phyloP scores from a whole-genome alignment of 2,113 vertebrate genomes.

The Antechinus stuartii region DNA sequence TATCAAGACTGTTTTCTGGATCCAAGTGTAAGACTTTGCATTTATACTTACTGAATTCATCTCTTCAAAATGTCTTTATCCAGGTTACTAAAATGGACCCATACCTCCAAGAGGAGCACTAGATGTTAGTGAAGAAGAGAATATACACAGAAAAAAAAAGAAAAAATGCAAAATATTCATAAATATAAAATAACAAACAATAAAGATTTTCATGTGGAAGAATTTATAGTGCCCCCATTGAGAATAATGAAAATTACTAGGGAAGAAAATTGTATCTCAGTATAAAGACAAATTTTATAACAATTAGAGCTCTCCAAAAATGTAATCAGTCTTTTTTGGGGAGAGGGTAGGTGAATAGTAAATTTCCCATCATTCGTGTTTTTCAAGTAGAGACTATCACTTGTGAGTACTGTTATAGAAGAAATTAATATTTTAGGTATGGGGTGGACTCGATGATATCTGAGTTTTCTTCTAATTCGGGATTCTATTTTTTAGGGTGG shows the following conservation, averaged over 20 bases:
- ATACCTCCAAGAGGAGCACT: neutral
- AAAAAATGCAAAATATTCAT: neutral
- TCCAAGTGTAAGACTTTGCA: neutral
- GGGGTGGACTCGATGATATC: neutral
- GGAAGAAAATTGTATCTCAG: neutral
- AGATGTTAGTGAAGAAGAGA: neutral
- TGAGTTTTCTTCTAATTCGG: too few relatives aligned
- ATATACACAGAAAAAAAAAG: too few relatives aligned
- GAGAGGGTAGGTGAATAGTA: neutral
- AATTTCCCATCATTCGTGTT: neutral
- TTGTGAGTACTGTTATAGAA: neutral
- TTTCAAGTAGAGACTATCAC: neutral
- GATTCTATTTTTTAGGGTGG: too few relatives aligned
- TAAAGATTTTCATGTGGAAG: neutral
- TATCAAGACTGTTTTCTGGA: neutral
- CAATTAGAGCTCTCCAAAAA: too few relatives aligned
- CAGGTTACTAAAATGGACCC: neutral
- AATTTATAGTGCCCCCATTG: neutral
- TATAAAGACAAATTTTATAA: neutral
- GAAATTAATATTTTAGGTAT: neutral
- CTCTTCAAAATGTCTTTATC: neutral
- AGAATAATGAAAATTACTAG: neutral
- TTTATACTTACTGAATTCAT: neutral
- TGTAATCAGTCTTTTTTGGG: neutral
- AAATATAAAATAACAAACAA: neutral